Evolutionary conservation across 2,113 vertebrate species (phyloP), one percentile per base, ranked within the genome.

Genomic region (Pipra filicauda): DNA sequence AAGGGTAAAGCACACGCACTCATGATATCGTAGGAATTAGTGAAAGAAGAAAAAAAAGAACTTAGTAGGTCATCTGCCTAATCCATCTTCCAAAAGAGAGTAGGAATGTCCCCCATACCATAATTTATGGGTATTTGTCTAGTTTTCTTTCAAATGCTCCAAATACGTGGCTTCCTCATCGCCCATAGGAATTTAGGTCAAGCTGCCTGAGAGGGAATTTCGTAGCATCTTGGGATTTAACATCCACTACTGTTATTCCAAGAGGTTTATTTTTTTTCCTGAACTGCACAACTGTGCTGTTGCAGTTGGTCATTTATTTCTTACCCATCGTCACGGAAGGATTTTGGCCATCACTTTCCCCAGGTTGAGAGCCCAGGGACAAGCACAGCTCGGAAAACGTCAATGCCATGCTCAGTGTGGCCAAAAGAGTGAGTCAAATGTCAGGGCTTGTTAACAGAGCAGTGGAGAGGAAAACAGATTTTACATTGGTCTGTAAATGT

Each of bases 11-110:
- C 81, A 37, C 17, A 8, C 20, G 12, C 48, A 37, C 69, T 71
- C 77, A 51, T 41, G 92, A 80, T 72, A 91, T 82, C 0, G 69
- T 55, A 91, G 94, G 93, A 95, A 96, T 96, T 94, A 95, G 72
- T 33, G 67, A 88, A 93, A 66, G 52, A 83, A 83, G 26, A 5
- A 85, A 79, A 94, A 91, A 69, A 79, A 89, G 23, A 19, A 54
- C 72, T 95, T 92, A 74, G 72, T 95, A 96, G 96, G 95, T 96
- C 95, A 94, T 95, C 93, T 75, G 89, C 91, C 94, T 97, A 94
- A 96, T 96, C 92, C 92, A 84, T 96, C 93, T 96, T 88, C 83
- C 11, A 3, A 93, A 88, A 81, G 59, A 90, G 33, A 70, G 92
- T 64, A 83, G 85, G 79, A 93, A 85, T 80, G 88, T 94, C 78